Base-by-base conservation (phyloP, 2,113 vertebrate genomes). In the Abramis brama region DNA sequence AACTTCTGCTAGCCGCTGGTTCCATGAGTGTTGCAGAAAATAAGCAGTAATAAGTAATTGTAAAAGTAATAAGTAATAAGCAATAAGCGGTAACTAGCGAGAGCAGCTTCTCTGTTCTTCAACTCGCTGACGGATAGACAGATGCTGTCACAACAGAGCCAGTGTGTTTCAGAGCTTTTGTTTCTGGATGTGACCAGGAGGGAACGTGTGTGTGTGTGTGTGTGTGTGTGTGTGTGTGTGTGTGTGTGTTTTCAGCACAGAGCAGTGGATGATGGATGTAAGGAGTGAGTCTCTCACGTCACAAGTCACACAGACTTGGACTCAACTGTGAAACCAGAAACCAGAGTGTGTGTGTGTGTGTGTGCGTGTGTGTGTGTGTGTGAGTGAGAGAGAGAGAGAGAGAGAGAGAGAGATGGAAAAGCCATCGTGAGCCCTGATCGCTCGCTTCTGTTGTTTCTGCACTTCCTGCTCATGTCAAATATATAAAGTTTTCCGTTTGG, bases 121-220 rank as follows among this genome's bases (percentile, higher is more conserved):
- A 84, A 60, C 75, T 66, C n/a, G 13, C 47, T 47, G 84, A 85
- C 33, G 36, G 45, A 57, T 12, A 19, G 47, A 81, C 50, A 57
- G 11, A 55, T 43, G 7, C 39, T 8, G 39, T 43, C 7, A 43
- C 39, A 43, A 43, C 39, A 43, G 55, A 59, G 55, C 1, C 45
- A 83, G n/a, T n/a, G 15, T 12, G 66, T 87, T 86, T 81, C 68
- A 52, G 47, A 19, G 70, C 47, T 78, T 86, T 86, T 64, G 84
- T 83, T 59, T 83, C 82, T 30, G 83, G 45, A 39, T 39, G 36
- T 39, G 36, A 39, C 36, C 36, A 39, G 36, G 36, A 39, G 36
- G 36, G 36, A 39, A 39, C 1, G 57, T 71, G 83, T 47, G 70
- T 39, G 47, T 10, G 62, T 45, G 83, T 85, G 57, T 60, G 64